Conservation (phyloP, 2,888 invertebrate genomes). For the Orgyia antiqua region DNA sequence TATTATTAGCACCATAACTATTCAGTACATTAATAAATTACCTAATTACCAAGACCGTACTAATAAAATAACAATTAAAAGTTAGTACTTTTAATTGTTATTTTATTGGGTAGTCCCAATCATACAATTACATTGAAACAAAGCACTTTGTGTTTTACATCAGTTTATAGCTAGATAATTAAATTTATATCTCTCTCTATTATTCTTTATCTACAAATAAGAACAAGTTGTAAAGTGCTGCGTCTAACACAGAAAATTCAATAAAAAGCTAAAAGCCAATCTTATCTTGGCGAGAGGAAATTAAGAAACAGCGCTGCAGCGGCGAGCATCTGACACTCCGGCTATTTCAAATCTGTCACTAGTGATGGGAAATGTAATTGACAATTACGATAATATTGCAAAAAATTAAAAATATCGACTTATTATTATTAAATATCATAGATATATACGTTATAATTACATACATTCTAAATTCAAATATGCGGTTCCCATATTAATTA, state of each 20-base stretch:
- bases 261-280: constrained; percentile 79
- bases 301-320: constrained; percentile 75
- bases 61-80: too few species aligned
- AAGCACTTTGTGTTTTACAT: constrained; percentile 6
- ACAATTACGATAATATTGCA: too few species aligned
- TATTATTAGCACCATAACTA: too few species aligned
- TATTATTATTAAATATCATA: too few species aligned
- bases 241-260: constrained; percentile 73
- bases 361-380: constrained; percentile 35
- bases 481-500: too few species aligned
- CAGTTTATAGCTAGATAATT: constrained; percentile 18
- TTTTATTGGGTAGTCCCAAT: too few species aligned
- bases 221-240: constrained; percentile 60
- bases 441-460: too few species aligned
- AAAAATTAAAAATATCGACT: too few species aligned
- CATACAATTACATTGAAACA: constrained; percentile 14
- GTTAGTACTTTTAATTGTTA: too few species aligned
- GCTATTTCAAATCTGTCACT: constrained; percentile 66
- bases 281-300: constrained; percentile 75
- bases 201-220: constrained; percentile 26
- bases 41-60: too few species aligned
- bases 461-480: too few species aligned
- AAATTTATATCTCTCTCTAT: constrained; percentile 22
- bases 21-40: too few species aligned
- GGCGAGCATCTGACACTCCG: constrained; percentile 75